These are phyloP conservation scores for Himalopsyche kuldschensis DNA, from an alignment of 2,888 invertebrate species.

Conservation along the genomic window DNA sequence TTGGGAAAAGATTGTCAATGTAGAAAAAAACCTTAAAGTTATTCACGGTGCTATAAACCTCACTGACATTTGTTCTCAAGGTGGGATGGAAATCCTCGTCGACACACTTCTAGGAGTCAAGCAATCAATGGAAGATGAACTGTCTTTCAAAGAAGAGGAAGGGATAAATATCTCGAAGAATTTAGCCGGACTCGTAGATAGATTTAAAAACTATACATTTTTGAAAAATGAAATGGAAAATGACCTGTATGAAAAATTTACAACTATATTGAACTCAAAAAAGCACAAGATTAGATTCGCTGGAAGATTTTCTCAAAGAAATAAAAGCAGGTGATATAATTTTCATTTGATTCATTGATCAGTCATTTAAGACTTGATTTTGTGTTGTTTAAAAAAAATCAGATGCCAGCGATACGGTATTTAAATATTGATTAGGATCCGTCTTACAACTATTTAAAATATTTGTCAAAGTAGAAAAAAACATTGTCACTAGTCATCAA, in stretches of 20 bases:
- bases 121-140: conserved; percentile 4
- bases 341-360: background rate
- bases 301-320: conserved; percentile 27
- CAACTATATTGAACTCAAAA: conserved; percentile 27
- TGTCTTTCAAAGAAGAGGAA: conserved; percentile 26
- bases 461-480: no score
- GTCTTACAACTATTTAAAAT: no score
- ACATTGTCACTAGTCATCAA: no score
- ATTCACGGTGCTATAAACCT: conserved; percentile 25
- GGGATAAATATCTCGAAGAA: conserved; percentile 6
- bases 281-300: conserved; percentile 17
- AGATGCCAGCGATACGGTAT: no score
- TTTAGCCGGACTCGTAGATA: background rate
- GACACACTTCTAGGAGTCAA: conserved; percentile 23
- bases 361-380: background rate
- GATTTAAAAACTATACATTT: conserved; percentile 14
- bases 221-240: conserved; percentile 32
- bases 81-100: conserved; percentile 24
- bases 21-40: background rate
- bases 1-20: conserved; percentile 15
- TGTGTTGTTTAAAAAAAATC: no score
- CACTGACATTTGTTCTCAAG: conserved; percentile 7
- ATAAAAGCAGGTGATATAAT: conserved; percentile 3
- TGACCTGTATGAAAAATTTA: conserved; percentile 30
- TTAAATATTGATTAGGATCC: no score